A percentile compares a stretch with the other conserved stretches of the same genome.
Evolutionary conservation across 2,888 invertebrate species (phyloP).

Genomic region (Hydroisotoma schaefferi): DNA sequence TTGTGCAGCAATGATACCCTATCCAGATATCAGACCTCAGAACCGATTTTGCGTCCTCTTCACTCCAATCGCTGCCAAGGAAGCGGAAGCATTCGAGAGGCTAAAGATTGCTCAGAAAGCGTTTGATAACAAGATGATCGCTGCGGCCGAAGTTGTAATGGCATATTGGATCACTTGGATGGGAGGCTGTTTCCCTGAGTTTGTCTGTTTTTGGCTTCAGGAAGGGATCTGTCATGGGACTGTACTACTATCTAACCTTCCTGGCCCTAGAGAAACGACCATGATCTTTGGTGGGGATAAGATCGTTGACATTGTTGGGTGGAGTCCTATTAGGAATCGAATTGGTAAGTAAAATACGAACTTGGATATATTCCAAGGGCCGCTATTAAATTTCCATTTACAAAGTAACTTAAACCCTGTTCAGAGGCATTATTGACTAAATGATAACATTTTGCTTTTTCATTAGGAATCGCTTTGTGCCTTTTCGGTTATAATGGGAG

Average conservation of each 20-base stretch:
- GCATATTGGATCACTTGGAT: slow-evolving; percentile 13
- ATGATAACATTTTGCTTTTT: neutral
- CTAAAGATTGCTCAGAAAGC: slow-evolving; percentile 1
- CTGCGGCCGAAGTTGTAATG: slow-evolving; percentile 16
- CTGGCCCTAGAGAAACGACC: slow-evolving; percentile 28
- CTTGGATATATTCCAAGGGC: neutral
- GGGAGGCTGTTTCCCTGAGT: slow-evolving; percentile 18
- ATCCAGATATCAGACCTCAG: slow-evolving; percentile 31
- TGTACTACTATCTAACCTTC: slow-evolving; percentile 35
- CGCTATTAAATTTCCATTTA: no score
- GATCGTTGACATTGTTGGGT: slow-evolving; percentile 33
- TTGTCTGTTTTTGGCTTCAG: neutral
- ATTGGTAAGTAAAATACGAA: slow-evolving; percentile 23
- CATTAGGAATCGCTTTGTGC: slow-evolving; percentile 8
- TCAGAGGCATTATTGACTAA: neutral
- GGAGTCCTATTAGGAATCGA: slow-evolving; percentile 36
- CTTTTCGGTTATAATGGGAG: slow-evolving; percentile 12
- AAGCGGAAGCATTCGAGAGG: slow-evolving; percentile 6
- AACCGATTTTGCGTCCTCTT: slow-evolving; percentile 37
- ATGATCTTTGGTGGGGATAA: slow-evolving; percentile 31
- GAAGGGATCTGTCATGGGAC: slow-evolving; percentile 21
- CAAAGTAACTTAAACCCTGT: no score
- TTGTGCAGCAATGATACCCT: slow-evolving; percentile 36
- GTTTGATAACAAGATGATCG: slow-evolving; percentile 1
- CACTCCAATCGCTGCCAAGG: slow-evolving; percentile 27